These are phyloP conservation scores for Lepidocolaptes lacrymiger DNA, from an alignment of 2,797 vertebrate species.

Conservation along the genomic window DNA sequence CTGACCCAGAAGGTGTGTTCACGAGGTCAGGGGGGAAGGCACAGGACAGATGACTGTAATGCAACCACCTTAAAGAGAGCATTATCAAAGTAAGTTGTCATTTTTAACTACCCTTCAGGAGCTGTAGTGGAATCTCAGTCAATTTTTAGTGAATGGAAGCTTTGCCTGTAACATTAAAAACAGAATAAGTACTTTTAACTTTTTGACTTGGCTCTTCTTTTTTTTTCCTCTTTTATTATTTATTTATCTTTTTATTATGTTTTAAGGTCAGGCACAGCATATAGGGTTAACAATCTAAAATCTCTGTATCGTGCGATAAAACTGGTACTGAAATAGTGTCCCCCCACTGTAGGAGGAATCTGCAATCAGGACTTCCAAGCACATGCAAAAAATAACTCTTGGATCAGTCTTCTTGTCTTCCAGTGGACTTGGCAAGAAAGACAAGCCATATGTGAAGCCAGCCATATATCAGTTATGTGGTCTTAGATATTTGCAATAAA, in stretches of 20 bases:
- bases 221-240: not conserved
- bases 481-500: constrained; percentile 66
- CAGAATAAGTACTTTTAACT: not conserved
- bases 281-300: constrained; percentile 36
- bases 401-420: constrained; percentile 63
- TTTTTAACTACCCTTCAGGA: not conserved
- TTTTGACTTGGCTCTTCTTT: not conserved
- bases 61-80: not conserved
- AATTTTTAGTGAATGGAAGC: not conserved
- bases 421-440: constrained; percentile 71
- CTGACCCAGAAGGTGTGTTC: not conserved
- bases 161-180: not conserved
- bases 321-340: constrained; percentile 60
- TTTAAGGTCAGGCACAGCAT: not conserved
- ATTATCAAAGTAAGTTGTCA: not conserved
- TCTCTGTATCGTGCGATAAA: constrained; percentile 34
- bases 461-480: constrained; percentile 68
- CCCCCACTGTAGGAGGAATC: constrained; percentile 57
- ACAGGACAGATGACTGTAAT: not conserved
- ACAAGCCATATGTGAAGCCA: constrained; percentile 66
- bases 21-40: not conserved
- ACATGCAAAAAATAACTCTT: constrained; percentile 69
- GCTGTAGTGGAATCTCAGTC: not conserved
- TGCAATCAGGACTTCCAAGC: constrained; percentile 63
- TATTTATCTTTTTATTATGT: too few species aligned